A percentile compares a stretch with the other conserved stretches of the same genome.
Conservation (phyloP, 2,797 vertebrate genomes). For the Chromobotia macracanthus region DNA sequence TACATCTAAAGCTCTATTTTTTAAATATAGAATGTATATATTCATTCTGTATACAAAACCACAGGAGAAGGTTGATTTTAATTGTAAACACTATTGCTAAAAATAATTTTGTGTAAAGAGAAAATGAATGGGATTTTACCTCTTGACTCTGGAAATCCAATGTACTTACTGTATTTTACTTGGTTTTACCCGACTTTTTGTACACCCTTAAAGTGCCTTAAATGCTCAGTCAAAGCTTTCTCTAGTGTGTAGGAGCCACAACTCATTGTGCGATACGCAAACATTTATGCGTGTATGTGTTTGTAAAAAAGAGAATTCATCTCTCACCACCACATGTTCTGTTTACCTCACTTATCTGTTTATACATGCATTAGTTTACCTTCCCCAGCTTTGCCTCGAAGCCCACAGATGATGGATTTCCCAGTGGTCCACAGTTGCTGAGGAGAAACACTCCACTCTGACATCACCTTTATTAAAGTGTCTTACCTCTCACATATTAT, state of each 20-base stretch:
- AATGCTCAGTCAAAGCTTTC: neutral
- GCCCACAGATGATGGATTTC: slow-evolving; percentile 32
- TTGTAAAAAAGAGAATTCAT: slow-evolving; percentile 28
- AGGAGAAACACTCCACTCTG: neutral
- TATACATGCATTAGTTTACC: slow-evolving; percentile 53
- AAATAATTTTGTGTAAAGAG: neutral
- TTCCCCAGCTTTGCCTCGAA: slow-evolving; percentile 40
- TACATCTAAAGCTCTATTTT: too few relatives aligned
- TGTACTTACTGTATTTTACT: too few relatives aligned
- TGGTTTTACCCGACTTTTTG: neutral
- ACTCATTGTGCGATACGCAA: slow-evolving; percentile 8
- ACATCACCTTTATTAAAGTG: slow-evolving; percentile 45
- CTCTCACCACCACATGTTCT: slow-evolving; percentile 5
- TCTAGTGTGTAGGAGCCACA: neutral
- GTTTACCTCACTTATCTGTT: slow-evolving; percentile 44
- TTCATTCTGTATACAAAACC: too few relatives aligned
- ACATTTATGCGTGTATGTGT: neutral
- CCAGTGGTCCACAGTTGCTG: slow-evolving; percentile 20
- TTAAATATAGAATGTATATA: too few relatives aligned
- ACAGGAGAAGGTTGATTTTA: too few relatives aligned
- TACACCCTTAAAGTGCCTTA: neutral
- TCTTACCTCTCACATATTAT: slow-evolving; percentile 36
- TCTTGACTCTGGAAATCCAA: too few relatives aligned
- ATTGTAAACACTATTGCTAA: neutral
- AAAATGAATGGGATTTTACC: neutral